phyloP scores from a whole-genome alignment of 2,113 vertebrate species.

The Delphinapterus leucas region DNA sequence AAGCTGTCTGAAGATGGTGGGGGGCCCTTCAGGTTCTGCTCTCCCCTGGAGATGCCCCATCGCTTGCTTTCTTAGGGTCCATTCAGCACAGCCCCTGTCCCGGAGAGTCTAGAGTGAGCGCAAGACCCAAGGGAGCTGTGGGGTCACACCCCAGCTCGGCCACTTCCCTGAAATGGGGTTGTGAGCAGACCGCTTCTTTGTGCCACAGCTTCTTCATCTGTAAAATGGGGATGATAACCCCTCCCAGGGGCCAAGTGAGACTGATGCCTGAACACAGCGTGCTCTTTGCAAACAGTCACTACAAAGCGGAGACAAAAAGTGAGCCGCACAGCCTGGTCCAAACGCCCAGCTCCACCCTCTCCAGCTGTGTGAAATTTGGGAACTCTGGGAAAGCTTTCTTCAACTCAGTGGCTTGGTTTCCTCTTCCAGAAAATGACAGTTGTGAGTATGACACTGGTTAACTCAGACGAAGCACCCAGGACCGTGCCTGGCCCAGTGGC shows the following conservation, averaged over 20 bases:
- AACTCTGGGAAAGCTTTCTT: not conserved
- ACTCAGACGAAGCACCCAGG: not conserved
- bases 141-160: not conserved
- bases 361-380: not conserved
- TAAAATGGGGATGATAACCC: not conserved
- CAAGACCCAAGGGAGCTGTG: not conserved
- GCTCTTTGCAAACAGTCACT: not conserved
- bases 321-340: not conserved
- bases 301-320: not conserved
- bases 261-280: not conserved
- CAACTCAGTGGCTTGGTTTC: not conserved
- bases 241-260: too few relatives aligned
- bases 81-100: not conserved
- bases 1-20: constrained; percentile 9
- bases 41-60: not conserved
- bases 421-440: not conserved
- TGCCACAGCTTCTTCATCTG: not conserved
- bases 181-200: not conserved
- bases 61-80: not conserved
- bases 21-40: not conserved
- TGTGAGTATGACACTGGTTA: not conserved
- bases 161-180: not conserved
- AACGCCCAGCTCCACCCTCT: not conserved
- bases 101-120: not conserved
- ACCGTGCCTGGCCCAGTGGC: not conserved